Conservation (phyloP, 2,113 vertebrate genomes). For the Erinaceus europaeus region DNA sequence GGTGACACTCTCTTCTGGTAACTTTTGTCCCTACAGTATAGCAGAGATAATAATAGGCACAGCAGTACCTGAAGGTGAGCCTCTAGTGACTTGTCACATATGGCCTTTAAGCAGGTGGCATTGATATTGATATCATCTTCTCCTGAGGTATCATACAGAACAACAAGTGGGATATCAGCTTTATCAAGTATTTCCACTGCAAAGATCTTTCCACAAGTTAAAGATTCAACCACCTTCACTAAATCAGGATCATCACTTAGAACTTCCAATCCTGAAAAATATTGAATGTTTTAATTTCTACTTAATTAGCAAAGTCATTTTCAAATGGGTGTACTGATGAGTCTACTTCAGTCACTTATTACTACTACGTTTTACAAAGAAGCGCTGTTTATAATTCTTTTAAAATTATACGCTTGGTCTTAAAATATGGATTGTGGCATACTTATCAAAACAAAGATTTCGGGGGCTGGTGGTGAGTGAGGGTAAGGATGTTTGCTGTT, state of each 20-base stretch:
- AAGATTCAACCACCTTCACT: conserved; percentile 85
- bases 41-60: background rate
- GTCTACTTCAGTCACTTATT: background rate
- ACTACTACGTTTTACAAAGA: background rate
- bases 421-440: too few relatives aligned
- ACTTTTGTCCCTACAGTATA: background rate
- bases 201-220: conserved; percentile 90
- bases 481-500: too few relatives aligned
- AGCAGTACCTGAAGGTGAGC: conserved; percentile 87
- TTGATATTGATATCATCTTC: conserved; percentile 94
- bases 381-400: background rate
- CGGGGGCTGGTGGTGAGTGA: too few relatives aligned
- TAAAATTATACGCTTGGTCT: too few relatives aligned
- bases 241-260: conserved; percentile 87
- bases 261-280: conserved; percentile 88
- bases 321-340: background rate
- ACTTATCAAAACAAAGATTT: too few relatives aligned
- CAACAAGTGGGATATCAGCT: conserved; percentile 83
- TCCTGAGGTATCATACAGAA: conserved; percentile 94
- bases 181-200: conserved; percentile 91
- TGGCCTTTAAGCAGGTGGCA: conserved; percentile 85
- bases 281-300: conserved; percentile 41
- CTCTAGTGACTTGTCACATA: conserved; percentile 89
- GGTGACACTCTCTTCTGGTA: background rate
- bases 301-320: conserved; percentile 8